Evolutionary conservation across 2,113 vertebrate genomes (phyloP).

Genomic region (Aythya baeri): DNA sequence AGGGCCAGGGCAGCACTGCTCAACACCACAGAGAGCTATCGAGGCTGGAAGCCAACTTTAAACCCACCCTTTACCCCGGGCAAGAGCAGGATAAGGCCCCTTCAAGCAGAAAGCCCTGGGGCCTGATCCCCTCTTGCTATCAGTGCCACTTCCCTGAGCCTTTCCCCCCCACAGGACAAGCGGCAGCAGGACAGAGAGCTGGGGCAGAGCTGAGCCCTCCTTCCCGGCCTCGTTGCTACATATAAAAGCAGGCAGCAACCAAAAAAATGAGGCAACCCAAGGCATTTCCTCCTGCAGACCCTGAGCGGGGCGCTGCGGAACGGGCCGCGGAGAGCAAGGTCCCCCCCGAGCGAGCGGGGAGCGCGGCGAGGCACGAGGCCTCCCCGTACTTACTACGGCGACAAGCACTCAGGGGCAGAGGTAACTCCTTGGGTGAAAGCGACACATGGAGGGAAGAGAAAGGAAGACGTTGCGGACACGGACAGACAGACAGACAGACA

Average conservation of each 20-base stretch:
- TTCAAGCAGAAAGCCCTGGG: rapidly evolving
- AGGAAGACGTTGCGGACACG: conserved; percentile 80
- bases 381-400: conserved; percentile 91
- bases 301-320: not conserved
- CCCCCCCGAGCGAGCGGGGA: not conserved
- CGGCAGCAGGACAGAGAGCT: not conserved
- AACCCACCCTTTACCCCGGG: not conserved
- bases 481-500: conserved; percentile 74
- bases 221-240: not conserved
- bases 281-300: not conserved
- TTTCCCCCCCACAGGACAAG: conserved; percentile 57
- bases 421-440: conserved; percentile 84
- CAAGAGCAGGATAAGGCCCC: conserved; percentile 31
- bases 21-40: rapidly evolving
- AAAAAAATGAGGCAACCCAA: not conserved
- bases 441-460: conserved; percentile 79
- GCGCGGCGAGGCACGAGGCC: conserved; percentile 32
- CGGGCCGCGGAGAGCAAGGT: not conserved
- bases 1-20: not conserved
- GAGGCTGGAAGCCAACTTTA: not conserved
- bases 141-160: not conserved
- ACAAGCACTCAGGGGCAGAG: conserved; percentile 87
- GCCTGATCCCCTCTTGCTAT: not conserved
- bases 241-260: not conserved
- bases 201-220: not conserved